Conservation (phyloP, 2,113 vertebrate genomes). For the Ophthalmolycus amberensis region DNA sequence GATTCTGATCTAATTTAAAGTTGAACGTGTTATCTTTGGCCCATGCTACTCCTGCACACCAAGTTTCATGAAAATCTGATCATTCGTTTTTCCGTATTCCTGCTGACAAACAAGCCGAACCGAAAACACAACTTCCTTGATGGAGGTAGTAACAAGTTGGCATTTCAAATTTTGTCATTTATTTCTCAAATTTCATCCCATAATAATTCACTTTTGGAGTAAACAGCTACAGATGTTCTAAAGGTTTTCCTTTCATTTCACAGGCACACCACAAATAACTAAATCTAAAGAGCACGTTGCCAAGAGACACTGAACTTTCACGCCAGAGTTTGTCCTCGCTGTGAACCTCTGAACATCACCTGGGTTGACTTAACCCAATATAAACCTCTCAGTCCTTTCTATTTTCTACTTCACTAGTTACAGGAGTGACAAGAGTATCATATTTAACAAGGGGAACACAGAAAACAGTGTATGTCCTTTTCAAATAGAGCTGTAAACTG, state of each 20-base stretch:
- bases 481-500: constrained; percentile 21
- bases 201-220: not conserved
- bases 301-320: constrained; percentile 1
- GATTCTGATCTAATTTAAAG: not conserved
- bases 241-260: not conserved
- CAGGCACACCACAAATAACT: not conserved
- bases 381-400: not conserved
- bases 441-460: constrained; percentile 23
- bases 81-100: not conserved
- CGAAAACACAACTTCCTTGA: not conserved
- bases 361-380: constrained; percentile 7
- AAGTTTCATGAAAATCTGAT: not conserved
- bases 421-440: constrained; percentile 18
- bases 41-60: not conserved
- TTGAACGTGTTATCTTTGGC: not conserved
- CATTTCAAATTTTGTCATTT: not conserved
- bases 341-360: constrained; percentile 45
- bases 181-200: not conserved
- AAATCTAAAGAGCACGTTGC: not conserved
- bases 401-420: constrained; percentile 4
- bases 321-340: constrained; percentile 4
- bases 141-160: not conserved
- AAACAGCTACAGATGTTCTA: not conserved
- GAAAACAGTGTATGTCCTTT: not conserved
- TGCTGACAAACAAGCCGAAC: not conserved